Evolutionary conservation across 2,113 vertebrate genomes (phyloP), one percentile per base, ranked within the genome.

Genomic region (Podilymbus podiceps): DNA sequence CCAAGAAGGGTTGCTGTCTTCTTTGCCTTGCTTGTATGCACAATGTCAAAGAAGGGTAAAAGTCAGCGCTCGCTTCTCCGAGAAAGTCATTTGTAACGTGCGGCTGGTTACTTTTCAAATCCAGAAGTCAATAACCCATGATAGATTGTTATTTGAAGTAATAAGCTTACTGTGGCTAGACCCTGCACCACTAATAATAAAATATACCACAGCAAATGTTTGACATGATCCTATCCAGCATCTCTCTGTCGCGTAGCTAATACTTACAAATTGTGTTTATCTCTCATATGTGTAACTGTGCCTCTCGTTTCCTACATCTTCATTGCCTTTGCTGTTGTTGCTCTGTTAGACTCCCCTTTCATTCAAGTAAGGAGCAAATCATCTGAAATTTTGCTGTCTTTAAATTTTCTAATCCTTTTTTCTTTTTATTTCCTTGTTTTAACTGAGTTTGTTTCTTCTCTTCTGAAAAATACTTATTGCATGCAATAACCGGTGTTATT

Each of bases 391-490:
- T 53, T 87, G 42, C 77, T 63, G n/a, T 76, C 14, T 76, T 95
- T 85, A 87, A 90, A 42, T 89, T 93, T 94, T 85, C 38, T 94
- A 93, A 97, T 93, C 18, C 49, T 84, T 87, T 97, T 93, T 93
- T 88, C 81, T 79, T 89, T 92, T 85, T 95, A 89, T 88, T 97
- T 95, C 90, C 92, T 89, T 91, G 27, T 71, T 95, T 88, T 91
- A 97, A 97, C 89, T 49, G 42, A 63, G 38, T 96, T 97, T 95
- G 19, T 60, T 92, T 49, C 58, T 82, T 60, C 76, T 85, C 40
- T 74, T 92, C 53, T 46, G 83, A 93, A 93, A 95, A 95, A 80
- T 85, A 76, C 55, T 87, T 38, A 76, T 62, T 88, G 67, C 6
- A 27, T 18, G 1, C 92, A 95, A 97, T 91, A 79, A 73, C 58